Evolutionary conservation across 2,113 vertebrate genomes (phyloP), one percentile per base, ranked within the genome.

Genomic region (Bungarus multicinctus): DNA sequence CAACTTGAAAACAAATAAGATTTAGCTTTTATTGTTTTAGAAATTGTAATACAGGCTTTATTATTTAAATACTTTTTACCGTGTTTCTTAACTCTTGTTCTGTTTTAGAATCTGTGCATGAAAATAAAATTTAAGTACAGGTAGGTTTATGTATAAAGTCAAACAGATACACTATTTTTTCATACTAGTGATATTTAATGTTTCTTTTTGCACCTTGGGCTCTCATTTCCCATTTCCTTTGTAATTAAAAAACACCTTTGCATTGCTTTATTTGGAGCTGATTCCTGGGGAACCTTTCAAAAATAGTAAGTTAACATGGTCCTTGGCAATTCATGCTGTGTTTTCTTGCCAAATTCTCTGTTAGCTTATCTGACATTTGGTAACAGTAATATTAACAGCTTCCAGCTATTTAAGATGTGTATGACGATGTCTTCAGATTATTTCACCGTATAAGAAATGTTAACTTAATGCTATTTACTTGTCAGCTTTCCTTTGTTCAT

Each of bases 221-320:
- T 93, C 92, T 7, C 0, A 52, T 95, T 94, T 92, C 87, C 23
- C 94, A 91, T 34, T 90, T 69, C 22, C 57, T 90, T 10, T 60
- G 3, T 1, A 25, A 93, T 86, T 86, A 92, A 39, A 91, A 58
- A 5, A 57, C 34, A 50, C 47, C 34, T 93, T 91, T 69, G 87
- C 16, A 88, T 86, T 93, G 90, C 58, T 91, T 91, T 43, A 54
- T 89, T 93, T 91, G 90, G 85, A 91, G 60, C 85, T 9, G 25
- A 53, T 91, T 45, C 45, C 4, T 52, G 47, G 58, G 11, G 30
- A 2, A 4, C 90, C 60, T 95, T 95, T 81, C 74, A 53, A 39
- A 89, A 18, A 91, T 18, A 91, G 23, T 85, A 55, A 86, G 18
- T 47, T 0, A 0, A 2, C 92, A 27, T 14, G 0, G 95, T 91